Evolutionary conservation across 1,140 invertebrate genomes (phyloP).

Genomic region (Calephelis virginiensis): DNA sequence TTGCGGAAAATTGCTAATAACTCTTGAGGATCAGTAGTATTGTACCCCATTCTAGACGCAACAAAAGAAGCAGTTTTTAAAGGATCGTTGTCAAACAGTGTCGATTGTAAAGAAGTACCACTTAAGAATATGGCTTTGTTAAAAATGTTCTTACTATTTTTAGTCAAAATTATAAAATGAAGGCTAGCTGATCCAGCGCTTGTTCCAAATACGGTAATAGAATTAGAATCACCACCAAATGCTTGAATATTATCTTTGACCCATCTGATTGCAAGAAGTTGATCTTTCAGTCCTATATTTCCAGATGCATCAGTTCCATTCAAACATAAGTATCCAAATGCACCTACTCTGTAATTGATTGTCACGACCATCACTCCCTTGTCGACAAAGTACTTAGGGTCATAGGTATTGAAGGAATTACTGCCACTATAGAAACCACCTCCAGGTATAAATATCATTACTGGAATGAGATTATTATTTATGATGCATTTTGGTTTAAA

Average conservation of each 20-base stretch:
- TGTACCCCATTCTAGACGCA: conserved; percentile 36
- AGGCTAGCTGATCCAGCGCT: conserved; percentile 68
- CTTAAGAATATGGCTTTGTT: conserved; percentile 79
- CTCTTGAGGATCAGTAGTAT: conserved; percentile 34
- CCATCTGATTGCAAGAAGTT: conserved; percentile 78
- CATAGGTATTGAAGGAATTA: conserved; percentile 72
- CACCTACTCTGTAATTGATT: conserved; percentile 83
- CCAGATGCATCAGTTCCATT: conserved; percentile 78
- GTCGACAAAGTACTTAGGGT: conserved; percentile 81
- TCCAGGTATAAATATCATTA: conserved; percentile 83
- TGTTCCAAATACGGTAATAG: conserved; percentile 73
- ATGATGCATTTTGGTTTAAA: conserved; percentile 40
- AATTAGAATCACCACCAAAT: conserved; percentile 69
- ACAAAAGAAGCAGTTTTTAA: conserved; percentile 32
- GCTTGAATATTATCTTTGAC: conserved; percentile 75
- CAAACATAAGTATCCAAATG: conserved; percentile 82
- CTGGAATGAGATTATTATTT: conserved; percentile 29
- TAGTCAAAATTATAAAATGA: conserved; percentile 37
- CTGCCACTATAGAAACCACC: conserved; percentile 80
- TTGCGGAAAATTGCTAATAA: conserved; percentile 36
- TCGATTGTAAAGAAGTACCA: conserved; percentile 72
- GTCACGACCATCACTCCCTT: conserved; percentile 83
- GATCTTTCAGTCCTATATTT: conserved; percentile 80
- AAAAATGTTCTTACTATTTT: conserved; percentile 76
- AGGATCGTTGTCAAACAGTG: conserved; percentile 51